A percentile compares a stretch with the other conserved stretches of the same genome.
These are phyloP conservation scores for Molorchus minor DNA, from an alignment of 2,888 invertebrate genomes.

Conservation along the genomic window DNA sequence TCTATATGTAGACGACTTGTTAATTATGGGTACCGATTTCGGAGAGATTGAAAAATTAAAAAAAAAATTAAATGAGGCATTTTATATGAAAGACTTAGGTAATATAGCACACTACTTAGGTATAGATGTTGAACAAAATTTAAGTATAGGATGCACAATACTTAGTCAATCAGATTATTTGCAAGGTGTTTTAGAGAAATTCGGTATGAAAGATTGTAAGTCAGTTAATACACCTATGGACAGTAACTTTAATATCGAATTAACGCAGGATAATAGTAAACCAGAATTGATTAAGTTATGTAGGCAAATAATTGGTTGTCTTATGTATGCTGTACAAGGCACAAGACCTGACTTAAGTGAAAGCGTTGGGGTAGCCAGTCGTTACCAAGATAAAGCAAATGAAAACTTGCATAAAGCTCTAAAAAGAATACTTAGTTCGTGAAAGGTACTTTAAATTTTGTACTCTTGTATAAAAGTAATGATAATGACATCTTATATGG, in stretches of 20 bases:
- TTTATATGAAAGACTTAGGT: constrained; percentile 27
- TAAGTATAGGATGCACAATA: background rate
- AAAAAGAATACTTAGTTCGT: too few relatives aligned
- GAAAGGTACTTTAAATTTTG: too few relatives aligned
- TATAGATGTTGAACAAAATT: constrained; percentile 12
- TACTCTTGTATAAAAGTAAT: too few relatives aligned
- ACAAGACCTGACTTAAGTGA: background rate
- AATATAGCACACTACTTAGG: constrained; percentile 16
- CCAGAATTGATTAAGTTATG: too few relatives aligned
- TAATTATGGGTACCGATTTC: constrained; percentile 20
- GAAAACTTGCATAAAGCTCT: too few relatives aligned
- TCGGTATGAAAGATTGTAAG: background rate
- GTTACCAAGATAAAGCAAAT: too few relatives aligned
- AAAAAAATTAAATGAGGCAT: constrained; percentile 7
- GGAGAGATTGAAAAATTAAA: constrained; percentile 29
- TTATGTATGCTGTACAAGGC: too few relatives aligned
- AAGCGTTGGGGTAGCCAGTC: background rate
- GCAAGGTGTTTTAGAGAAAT: constrained; percentile 1
- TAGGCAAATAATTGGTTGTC: too few relatives aligned
- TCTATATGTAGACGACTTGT: constrained; percentile 29
- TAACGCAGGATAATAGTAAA: too few relatives aligned
- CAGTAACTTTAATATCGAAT: background rate
- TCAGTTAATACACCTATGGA: background rate
- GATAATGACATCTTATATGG: too few relatives aligned
- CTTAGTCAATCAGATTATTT: constrained; percentile 12